phyloP scores from a whole-genome alignment of 2,797 vertebrate species.

The Smutsia gigantea region DNA sequence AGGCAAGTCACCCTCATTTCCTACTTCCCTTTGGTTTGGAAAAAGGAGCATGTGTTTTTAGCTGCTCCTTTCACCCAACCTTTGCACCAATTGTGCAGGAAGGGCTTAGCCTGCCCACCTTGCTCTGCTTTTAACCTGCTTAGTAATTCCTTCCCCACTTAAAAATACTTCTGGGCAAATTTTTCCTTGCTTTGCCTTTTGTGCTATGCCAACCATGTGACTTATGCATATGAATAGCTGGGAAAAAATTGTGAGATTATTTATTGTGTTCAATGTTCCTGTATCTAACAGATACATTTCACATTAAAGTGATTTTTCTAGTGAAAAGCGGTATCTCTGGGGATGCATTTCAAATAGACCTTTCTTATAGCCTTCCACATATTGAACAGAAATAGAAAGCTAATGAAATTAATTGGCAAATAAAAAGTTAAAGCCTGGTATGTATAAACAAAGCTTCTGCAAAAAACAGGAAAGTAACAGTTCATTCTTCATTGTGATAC shows the following conservation, averaged over 20 bases:
- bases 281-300: slow-evolving; percentile 69
- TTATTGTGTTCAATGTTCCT: slow-evolving; percentile 47
- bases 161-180: not conserved
- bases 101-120: not conserved
- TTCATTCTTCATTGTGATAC: slow-evolving; percentile 2
- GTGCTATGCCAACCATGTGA: not conserved
- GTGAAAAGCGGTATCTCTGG: slow-evolving; percentile 51
- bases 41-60: not conserved
- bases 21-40: not conserved
- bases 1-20: not conserved
- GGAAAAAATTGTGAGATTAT: slow-evolving; percentile 53
- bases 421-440: slow-evolving; percentile 50
- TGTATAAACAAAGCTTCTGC: slow-evolving; percentile 15
- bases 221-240: not conserved
- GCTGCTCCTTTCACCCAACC: rapidly evolving
- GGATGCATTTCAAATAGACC: slow-evolving; percentile 57
- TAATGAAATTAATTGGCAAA: slow-evolving; percentile 73
- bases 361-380: slow-evolving; percentile 55
- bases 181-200: not conserved
- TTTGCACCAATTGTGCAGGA: rapidly evolving
- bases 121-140: not conserved
- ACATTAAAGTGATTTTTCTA: slow-evolving; percentile 67
- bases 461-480: not conserved
- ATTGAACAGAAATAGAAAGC: slow-evolving; percentile 69
- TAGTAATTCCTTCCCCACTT: not conserved